Evolutionary conservation across 1,140 invertebrate species (phyloP).

Genomic region (Musca vetustissima): DNA sequence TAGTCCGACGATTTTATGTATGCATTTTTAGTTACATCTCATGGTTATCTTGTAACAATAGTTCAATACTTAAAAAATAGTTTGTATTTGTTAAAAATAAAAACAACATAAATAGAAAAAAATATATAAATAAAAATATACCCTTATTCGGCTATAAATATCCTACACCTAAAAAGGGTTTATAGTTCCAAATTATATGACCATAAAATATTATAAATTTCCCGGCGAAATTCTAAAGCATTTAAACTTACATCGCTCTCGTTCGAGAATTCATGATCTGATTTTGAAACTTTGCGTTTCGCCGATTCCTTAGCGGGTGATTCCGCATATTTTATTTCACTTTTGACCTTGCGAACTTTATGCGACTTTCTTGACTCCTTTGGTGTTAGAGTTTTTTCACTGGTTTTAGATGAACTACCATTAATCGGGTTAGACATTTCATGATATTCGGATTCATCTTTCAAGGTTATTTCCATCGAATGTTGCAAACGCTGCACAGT

Average conservation of each 20-base stretch:
- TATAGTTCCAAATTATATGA: slow-evolving; percentile 6
- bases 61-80: too few relatives aligned
- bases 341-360: slow-evolving; percentile 50
- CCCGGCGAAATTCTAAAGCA: neutral
- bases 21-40: too few relatives aligned
- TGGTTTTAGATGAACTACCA: too few relatives aligned
- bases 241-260: slow-evolving; percentile 42
- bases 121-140: slow-evolving; percentile 24
- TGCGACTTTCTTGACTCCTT: slow-evolving; percentile 32
- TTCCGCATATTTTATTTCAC: slow-evolving; percentile 50
- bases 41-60: too few relatives aligned
- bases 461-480: too few relatives aligned
- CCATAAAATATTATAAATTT: slow-evolving; percentile 26
- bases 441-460: too few relatives aligned
- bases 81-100: slow-evolving; percentile 22
- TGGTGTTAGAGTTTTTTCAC: neutral
- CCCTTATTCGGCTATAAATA: neutral
- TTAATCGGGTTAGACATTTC: too few relatives aligned
- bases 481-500: too few relatives aligned
- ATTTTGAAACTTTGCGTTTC: slow-evolving; percentile 50
- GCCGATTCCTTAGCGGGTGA: slow-evolving; percentile 33
- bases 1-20: too few relatives aligned
- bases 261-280: slow-evolving; percentile 51
- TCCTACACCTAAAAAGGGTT: neutral
- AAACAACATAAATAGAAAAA: slow-evolving; percentile 8